Evolutionary conservation across 2,113 vertebrate species (phyloP).

Genomic region (Odocoileus virginianus): DNA sequence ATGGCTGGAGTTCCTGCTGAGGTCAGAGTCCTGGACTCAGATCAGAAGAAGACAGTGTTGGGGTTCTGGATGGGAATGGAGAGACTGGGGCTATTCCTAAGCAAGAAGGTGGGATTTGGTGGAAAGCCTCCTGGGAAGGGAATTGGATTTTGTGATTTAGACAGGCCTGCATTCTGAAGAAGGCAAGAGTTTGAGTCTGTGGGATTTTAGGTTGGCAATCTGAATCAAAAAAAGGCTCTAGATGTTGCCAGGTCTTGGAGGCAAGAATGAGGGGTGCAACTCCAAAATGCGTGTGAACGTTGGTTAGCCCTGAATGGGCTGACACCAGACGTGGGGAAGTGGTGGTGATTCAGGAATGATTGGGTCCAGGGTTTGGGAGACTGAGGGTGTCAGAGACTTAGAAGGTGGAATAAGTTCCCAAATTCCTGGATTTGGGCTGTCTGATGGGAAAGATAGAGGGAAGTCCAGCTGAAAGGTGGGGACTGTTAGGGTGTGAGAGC

Average conservation of each 20-base stretch:
- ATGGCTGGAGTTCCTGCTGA: background rate
- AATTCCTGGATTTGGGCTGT: background rate
- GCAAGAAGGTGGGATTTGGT: background rate
- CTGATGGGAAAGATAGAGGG: background rate
- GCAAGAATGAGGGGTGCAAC: background rate
- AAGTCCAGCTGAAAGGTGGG: background rate
- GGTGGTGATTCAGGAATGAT: background rate
- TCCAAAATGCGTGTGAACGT: background rate
- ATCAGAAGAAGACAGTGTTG: background rate
- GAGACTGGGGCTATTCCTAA: background rate
- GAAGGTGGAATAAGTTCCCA: conserved; percentile 39
- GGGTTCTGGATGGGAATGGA: background rate
- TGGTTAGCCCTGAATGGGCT: background rate
- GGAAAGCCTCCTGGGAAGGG: background rate
- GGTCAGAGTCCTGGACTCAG: background rate
- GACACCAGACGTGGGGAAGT: background rate
- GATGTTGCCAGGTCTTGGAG: background rate
- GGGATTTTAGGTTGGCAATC: background rate
- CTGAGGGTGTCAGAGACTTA: background rate
- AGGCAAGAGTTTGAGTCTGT: background rate
- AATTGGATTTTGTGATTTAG: conserved; percentile 10
- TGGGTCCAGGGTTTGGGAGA: background rate
- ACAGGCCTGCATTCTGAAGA: background rate
- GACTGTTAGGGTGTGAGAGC: background rate
- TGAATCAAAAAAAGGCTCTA: conserved; percentile 3